A percentile compares a stretch with the other conserved stretches of the same genome.
Conservation (phyloP, 2,797 vertebrate species). For the Tinamus major region DNA sequence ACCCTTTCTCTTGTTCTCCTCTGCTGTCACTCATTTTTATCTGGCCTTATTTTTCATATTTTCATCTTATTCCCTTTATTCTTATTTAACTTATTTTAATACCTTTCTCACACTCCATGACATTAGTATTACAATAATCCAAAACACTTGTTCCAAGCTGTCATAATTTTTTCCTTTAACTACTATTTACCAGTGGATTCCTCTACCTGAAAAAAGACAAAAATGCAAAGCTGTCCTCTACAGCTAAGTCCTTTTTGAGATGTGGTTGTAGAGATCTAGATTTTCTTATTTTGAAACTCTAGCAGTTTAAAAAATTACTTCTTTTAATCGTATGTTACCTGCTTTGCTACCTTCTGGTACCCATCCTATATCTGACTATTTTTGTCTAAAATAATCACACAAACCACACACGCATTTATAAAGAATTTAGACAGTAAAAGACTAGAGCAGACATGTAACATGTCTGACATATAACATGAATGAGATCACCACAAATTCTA, state of each 20-base stretch:
- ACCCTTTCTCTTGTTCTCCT: neutral
- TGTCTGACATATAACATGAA: neutral
- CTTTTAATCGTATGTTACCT: neutral
- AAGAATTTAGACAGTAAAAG: neutral
- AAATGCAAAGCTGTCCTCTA: neutral
- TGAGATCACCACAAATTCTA: neutral
- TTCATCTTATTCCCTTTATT: no score
- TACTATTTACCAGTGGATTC: neutral
- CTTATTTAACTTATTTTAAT: neutral
- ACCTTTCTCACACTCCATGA: neutral
- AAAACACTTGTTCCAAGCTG: neutral
- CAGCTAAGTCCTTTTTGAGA: neutral
- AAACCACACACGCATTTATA: neutral
- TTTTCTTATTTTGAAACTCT: neutral
- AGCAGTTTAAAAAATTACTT: neutral
- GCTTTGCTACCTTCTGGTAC: neutral
- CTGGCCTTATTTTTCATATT: neutral
- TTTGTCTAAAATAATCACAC: neutral
- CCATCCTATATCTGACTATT: neutral
- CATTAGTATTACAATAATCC: neutral
- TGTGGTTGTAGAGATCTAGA: neutral
- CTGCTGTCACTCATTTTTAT: neutral
- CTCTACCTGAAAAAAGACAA: neutral
- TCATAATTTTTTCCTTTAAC: neutral
- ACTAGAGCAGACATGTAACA: neutral